These are phyloP conservation scores for Camponotus floridanus DNA, from an alignment of 1,140 invertebrate genomes.

Conservation along the genomic window DNA sequence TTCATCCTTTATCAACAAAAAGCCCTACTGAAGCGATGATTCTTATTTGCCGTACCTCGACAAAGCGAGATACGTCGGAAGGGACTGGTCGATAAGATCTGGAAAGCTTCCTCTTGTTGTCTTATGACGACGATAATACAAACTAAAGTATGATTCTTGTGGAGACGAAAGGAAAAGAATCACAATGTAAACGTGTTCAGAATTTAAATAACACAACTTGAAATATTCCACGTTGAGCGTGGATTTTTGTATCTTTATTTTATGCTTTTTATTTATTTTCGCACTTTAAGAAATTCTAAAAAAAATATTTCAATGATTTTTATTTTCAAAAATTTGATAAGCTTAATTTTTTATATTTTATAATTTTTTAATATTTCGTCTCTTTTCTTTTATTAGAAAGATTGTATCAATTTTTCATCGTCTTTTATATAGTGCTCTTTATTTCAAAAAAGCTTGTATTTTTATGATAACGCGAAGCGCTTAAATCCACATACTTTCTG, in stretches of 20 bases:
- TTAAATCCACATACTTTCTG: neutral
- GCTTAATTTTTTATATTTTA: neutral
- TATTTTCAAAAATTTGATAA: neutral
- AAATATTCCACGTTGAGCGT: neutral
- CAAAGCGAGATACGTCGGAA: neutral
- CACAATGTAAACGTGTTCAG: neutral
- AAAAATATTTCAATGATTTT: neutral
- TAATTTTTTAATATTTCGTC: neutral
- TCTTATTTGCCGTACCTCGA: conserved; percentile 32
- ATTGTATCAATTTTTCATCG: neutral
- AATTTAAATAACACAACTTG: conserved; percentile 4
- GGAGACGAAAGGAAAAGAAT: neutral
- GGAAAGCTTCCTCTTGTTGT: neutral
- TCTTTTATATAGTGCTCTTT: neutral
- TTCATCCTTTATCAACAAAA: conserved; percentile 61
- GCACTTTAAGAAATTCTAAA: neutral
- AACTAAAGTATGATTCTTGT: neutral
- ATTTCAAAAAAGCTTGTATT: neutral
- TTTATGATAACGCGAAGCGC: neutral
- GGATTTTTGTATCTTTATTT: neutral
- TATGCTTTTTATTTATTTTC: neutral
- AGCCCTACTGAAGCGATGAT: conserved; percentile 6
- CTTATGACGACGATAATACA: neutral
- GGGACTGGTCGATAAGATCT: conserved; percentile 28
- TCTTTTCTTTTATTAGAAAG: neutral